Conservation (phyloP, 2,888 invertebrate genomes). For the Acleris literana region DNA sequence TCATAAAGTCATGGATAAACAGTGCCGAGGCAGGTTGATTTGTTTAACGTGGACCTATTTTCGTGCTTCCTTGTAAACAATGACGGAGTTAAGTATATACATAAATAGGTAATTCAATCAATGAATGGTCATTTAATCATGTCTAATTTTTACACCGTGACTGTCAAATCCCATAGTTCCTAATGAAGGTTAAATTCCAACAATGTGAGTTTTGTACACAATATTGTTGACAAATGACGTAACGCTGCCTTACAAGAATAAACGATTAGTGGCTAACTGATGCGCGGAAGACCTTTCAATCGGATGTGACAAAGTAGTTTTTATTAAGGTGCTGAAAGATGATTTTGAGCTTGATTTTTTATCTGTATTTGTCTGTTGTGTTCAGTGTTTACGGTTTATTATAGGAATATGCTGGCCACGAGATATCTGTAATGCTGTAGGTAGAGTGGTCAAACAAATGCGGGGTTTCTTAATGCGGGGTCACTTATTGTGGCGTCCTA, state of each 20-base stretch:
- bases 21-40: neutral
- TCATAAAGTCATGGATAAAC: neutral
- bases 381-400: too few relatives aligned
- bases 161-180: constrained; percentile 23
- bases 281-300: neutral
- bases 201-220: constrained; percentile 3
- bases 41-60: constrained; percentile 13
- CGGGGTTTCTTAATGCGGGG: too few relatives aligned
- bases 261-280: neutral
- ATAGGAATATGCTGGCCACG: too few relatives aligned
- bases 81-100: constrained; percentile 35
- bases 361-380: too few relatives aligned
- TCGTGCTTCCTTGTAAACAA: constrained; percentile 32
- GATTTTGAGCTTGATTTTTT: too few relatives aligned
- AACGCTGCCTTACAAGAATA: neutral
- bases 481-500: too few relatives aligned
- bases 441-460: too few relatives aligned
- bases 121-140: constrained; percentile 1
- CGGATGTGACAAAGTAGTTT: neutral
- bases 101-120: neutral
- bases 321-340: too few relatives aligned
- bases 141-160: constrained; percentile 8
- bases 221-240: constrained; percentile 9
- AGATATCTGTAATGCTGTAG: too few relatives aligned
- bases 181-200: constrained; percentile 19